These are phyloP conservation scores for Sternarchorhynchus goeldii DNA, from an alignment of 2,797 vertebrate species.

Conservation along the genomic window DNA sequence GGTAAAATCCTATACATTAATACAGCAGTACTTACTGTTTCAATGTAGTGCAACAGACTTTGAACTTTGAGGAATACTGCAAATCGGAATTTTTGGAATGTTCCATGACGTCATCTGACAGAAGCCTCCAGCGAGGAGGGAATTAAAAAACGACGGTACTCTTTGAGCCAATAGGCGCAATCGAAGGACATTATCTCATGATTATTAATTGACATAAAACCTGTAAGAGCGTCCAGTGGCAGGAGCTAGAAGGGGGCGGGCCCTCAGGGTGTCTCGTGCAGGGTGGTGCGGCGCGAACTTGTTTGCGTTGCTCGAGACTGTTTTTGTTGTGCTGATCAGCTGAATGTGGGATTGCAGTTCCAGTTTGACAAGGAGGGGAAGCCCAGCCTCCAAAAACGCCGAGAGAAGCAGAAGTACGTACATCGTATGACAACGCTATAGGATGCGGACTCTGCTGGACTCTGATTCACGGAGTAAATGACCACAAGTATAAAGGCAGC, in stretches of 20 bases:
- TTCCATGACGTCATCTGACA: conserved; percentile 66
- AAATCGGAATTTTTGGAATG: conserved; percentile 64
- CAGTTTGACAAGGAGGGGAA: conserved; percentile 69
- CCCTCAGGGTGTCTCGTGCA: conserved; percentile 64
- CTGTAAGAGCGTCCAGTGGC: conserved; percentile 60
- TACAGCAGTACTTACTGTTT: too few relatives aligned
- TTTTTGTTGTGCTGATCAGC: conserved; percentile 73
- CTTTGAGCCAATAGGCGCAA: conserved; percentile 46
- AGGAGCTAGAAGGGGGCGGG: conserved; percentile 66
- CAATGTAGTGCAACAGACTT: background rate
- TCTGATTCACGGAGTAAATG: conserved; percentile 68
- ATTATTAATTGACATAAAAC: conserved; percentile 54
- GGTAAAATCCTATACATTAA: too few relatives aligned
- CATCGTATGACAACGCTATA: conserved; percentile 63
- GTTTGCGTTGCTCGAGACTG: conserved; percentile 63
- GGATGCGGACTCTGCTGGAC: conserved; percentile 73
- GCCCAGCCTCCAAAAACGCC: conserved; percentile 50
- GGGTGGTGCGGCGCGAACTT: conserved; percentile 76
- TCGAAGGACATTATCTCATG: conserved; percentile 45
- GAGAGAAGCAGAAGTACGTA: conserved; percentile 53
- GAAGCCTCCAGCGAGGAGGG: conserved; percentile 43
- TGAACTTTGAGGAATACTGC: conserved; percentile 36
- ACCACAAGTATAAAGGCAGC: conserved; percentile 58
- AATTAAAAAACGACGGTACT: conserved; percentile 28
- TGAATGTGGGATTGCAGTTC: conserved; percentile 74